A percentile compares a stretch with the other conserved stretches of the same genome.
These are phyloP conservation scores for Echeneis naucrates DNA, from an alignment of 2,797 vertebrate genomes.

Conservation along the genomic window DNA sequence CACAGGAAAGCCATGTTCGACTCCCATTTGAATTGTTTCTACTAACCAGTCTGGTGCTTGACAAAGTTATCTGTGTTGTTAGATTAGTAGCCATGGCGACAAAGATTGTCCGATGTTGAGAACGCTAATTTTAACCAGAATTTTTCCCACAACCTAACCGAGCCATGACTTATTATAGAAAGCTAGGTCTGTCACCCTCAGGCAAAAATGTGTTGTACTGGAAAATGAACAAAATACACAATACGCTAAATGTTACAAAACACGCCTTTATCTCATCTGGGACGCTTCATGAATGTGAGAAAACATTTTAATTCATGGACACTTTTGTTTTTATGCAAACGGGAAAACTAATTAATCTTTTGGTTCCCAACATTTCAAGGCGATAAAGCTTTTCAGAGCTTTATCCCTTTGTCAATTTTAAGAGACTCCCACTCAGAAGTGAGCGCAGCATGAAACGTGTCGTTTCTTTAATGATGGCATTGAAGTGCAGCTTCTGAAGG, in stretches of 20 bases:
- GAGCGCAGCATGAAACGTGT: constrained; percentile 48
- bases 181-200: no score
- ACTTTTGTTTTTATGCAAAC: constrained; percentile 1
- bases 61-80: no score
- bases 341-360: constrained; percentile 17
- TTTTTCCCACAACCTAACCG: no score
- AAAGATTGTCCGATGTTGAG: no score
- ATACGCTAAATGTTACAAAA: background rate
- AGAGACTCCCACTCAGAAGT: constrained; percentile 58
- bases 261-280: background rate
- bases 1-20: no score
- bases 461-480: constrained; percentile 49
- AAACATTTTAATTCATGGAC: background rate
- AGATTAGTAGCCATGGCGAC: no score
- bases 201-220: background rate
- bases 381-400: constrained; percentile 34
- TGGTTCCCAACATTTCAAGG: constrained; percentile 19
- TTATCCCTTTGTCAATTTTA: constrained; percentile 41
- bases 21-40: no score
- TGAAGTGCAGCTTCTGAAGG: constrained; percentile 61
- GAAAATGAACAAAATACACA: background rate
- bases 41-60: no score
- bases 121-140: no score
- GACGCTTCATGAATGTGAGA: background rate
- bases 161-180: no score